phyloP scores from a whole-genome alignment of 2,888 invertebrate genomes.

The Netelia fuscicornis region DNA sequence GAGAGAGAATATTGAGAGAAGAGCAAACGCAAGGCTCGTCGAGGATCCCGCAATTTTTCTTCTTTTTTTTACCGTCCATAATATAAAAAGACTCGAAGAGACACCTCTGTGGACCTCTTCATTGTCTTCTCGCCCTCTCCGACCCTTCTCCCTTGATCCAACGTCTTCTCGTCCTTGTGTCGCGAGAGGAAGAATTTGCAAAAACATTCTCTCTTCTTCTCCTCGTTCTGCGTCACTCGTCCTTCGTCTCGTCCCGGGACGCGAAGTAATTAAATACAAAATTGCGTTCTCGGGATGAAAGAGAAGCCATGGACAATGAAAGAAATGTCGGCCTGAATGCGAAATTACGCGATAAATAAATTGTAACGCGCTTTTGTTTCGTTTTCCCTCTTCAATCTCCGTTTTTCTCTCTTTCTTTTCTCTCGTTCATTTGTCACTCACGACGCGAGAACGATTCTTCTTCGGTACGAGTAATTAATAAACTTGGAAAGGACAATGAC shows the following conservation, averaged over 20 bases:
- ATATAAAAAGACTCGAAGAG: no score
- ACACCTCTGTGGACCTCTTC: no score
- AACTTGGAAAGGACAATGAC: background rate
- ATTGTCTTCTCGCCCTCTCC: no score
- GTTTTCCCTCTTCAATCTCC: background rate
- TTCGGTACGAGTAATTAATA: background rate
- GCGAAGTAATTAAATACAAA: constrained; percentile 29
- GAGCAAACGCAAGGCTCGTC: constrained; percentile 13
- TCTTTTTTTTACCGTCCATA: background rate
- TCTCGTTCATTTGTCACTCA: background rate
- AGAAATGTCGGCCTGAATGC: background rate
- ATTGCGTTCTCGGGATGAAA: constrained; percentile 13
- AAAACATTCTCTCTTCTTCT: no score
- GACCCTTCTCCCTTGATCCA: no score
- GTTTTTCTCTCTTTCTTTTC: background rate
- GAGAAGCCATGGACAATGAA: background rate
- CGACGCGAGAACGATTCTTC: background rate
- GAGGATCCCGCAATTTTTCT: constrained; percentile 16
- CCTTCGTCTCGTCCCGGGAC: background rate
- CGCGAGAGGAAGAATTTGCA: no score
- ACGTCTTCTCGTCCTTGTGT: no score
- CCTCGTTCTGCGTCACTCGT: no score
- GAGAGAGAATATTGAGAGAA: background rate
- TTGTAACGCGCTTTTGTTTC: background rate
- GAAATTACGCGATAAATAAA: constrained; percentile 23